These are phyloP conservation scores for Atethmia centrago DNA, from an alignment of 2,888 invertebrate genomes.

Conservation along the genomic window DNA sequence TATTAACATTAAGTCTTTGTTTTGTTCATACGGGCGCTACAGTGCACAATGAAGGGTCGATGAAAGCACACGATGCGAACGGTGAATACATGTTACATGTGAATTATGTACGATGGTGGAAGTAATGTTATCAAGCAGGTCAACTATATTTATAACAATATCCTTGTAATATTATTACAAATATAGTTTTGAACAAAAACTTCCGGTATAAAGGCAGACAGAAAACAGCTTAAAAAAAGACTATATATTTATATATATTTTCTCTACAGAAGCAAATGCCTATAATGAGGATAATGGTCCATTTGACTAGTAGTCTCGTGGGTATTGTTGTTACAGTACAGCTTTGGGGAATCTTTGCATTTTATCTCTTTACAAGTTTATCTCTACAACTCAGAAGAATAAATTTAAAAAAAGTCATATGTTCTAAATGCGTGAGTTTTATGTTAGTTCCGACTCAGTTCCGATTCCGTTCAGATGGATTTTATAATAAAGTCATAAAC, in stretches of 20 bases:
- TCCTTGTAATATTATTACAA: neutral
- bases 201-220: neutral
- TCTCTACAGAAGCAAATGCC: conserved; percentile 9
- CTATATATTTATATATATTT: conserved; percentile 2
- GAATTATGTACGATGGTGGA: conserved; percentile 15
- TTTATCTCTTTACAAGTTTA: conserved; percentile 15
- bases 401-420: neutral
- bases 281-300: conserved; percentile 30
- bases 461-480: too few relatives aligned
- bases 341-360: conserved; percentile 17
- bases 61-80: conserved; percentile 46
- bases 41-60: conserved; percentile 62
- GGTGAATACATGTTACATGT: conserved; percentile 53
- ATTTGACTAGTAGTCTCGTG: conserved; percentile 27
- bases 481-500: conserved; percentile 15
- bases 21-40: conserved; percentile 62
- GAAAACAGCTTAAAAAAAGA: neutral
- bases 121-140: conserved; percentile 28
- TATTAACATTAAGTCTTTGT: conserved; percentile 74
- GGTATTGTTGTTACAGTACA: conserved; percentile 17
- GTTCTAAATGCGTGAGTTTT: neutral
- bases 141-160: too few relatives aligned
- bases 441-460: neutral
- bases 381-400: neutral
- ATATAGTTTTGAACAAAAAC: conserved; percentile 3